These are phyloP conservation scores for western clawed frog (Xenopus tropicalis) DNA, from an alignment of 2,113 vertebrate genomes.

Conservation along the genomic window DNA sequence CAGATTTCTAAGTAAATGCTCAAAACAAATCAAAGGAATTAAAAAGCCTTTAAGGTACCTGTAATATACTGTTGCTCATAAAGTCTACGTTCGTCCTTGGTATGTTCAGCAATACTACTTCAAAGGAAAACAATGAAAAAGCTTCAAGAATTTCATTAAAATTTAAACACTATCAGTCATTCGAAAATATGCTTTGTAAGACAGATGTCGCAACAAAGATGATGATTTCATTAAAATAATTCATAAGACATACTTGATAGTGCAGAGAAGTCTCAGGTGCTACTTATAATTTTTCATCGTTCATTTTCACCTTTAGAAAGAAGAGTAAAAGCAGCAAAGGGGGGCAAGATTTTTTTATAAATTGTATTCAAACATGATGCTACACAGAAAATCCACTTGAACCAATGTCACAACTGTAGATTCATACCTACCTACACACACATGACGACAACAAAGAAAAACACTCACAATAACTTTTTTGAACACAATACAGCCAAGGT, in stretches of 20 bases:
- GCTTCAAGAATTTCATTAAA: constrained; percentile 52
- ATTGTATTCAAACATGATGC: too few relatives aligned
- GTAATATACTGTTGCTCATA: constrained; percentile 49
- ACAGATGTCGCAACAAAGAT: constrained; percentile 30
- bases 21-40: constrained; percentile 63
- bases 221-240: constrained; percentile 33
- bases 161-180: constrained; percentile 17
- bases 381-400: too few relatives aligned
- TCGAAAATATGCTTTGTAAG: constrained; percentile 31
- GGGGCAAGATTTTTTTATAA: too few relatives aligned
- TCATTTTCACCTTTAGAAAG: too few relatives aligned
- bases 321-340: too few relatives aligned
- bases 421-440: too few relatives aligned
- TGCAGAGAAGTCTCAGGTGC: not conserved
- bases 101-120: constrained; percentile 49
- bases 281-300: too few relatives aligned
- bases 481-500: too few relatives aligned
- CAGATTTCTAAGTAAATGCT: constrained; percentile 55
- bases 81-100: constrained; percentile 56
- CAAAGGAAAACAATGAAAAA: constrained; percentile 47
- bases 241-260: constrained; percentile 18
- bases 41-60: constrained; percentile 55
- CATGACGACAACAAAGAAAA: too few relatives aligned
- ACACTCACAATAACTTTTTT: too few relatives aligned
- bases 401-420: too few relatives aligned